Evolutionary conservation across 2,888 invertebrate genomes (phyloP).

Genomic region (Cantharis rustica): DNA sequence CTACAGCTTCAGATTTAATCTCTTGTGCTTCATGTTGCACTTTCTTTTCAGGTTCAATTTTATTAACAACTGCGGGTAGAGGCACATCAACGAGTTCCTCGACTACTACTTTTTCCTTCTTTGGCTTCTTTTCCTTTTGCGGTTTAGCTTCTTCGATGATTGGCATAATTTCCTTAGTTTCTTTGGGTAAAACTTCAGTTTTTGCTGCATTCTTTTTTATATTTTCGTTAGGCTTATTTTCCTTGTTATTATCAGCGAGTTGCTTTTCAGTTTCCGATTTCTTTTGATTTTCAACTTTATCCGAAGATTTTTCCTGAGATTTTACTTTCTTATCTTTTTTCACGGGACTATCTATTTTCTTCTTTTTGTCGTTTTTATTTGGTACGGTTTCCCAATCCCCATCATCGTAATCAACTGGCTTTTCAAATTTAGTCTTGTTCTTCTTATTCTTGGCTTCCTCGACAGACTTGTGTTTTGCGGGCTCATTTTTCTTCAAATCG

Average conservation of each 20-base stretch:
- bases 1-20: slow-evolving; percentile 42
- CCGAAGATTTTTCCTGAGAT: slow-evolving; percentile 49
- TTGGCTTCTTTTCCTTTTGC: slow-evolving; percentile 51
- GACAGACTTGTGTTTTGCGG: slow-evolving; percentile 51
- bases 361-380: slow-evolving; percentile 75
- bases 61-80: slow-evolving; percentile 41
- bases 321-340: slow-evolving; percentile 53
- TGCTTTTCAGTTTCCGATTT: slow-evolving; percentile 60
- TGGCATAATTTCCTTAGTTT: slow-evolving; percentile 43
- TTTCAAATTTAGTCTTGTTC: slow-evolving; percentile 65
- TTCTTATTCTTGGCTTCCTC: slow-evolving; percentile 65
- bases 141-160: slow-evolving; percentile 49
- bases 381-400: slow-evolving; percentile 77
- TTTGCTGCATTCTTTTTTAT: slow-evolving; percentile 30
- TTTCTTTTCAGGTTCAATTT: slow-evolving; percentile 35
- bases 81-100: slow-evolving; percentile 41
- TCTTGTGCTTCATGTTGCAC: slow-evolving; percentile 21
- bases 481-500: slow-evolving; percentile 58
- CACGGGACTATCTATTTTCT: slow-evolving; percentile 59
- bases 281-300: slow-evolving; percentile 54
- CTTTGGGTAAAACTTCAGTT: slow-evolving; percentile 42
- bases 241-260: slow-evolving; percentile 54
- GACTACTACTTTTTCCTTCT: slow-evolving; percentile 47
- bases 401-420: slow-evolving; percentile 75
- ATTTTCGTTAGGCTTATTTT: slow-evolving; percentile 37